A percentile compares a stretch with the other conserved stretches of the same genome.
These are phyloP conservation scores for Gortyna flavago DNA, from an alignment of 2,888 invertebrate species.

Conservation along the genomic window DNA sequence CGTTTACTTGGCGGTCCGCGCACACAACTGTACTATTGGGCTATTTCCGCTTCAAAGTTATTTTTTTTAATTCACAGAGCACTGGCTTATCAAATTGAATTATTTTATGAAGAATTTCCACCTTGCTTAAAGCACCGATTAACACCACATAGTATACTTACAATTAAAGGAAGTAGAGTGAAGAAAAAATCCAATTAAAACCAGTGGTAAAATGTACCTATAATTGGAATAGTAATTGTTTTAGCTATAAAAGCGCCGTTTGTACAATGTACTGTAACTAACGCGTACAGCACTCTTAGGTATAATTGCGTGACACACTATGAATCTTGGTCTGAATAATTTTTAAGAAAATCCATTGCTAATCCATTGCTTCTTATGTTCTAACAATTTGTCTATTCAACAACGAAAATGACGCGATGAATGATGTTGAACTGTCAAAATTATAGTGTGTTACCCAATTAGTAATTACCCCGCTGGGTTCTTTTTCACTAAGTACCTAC, in stretches of 20 bases:
- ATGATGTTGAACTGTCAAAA: too few relatives aligned
- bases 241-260: conserved; percentile 7
- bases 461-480: too few relatives aligned
- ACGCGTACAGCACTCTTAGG: too few relatives aligned
- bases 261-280: background rate
- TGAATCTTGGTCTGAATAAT: too few relatives aligned
- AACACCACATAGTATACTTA: background rate
- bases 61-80: background rate
- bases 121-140: background rate
- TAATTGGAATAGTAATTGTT: conserved; percentile 11
- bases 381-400: too few relatives aligned
- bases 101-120: background rate
- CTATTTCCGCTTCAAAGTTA: background rate
- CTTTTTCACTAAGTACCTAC: background rate
- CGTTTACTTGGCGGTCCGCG: background rate
- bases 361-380: too few relatives aligned
- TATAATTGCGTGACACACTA: too few relatives aligned
- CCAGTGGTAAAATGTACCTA: background rate
- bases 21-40: too few relatives aligned
- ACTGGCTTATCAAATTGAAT: background rate
- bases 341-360: too few relatives aligned
- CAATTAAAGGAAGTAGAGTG: background rate
- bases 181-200: conserved; percentile 13
- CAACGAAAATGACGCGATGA: too few relatives aligned
- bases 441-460: too few relatives aligned